Conservation (phyloP, 2,113 vertebrate species). For the Piprites chloris region DNA sequence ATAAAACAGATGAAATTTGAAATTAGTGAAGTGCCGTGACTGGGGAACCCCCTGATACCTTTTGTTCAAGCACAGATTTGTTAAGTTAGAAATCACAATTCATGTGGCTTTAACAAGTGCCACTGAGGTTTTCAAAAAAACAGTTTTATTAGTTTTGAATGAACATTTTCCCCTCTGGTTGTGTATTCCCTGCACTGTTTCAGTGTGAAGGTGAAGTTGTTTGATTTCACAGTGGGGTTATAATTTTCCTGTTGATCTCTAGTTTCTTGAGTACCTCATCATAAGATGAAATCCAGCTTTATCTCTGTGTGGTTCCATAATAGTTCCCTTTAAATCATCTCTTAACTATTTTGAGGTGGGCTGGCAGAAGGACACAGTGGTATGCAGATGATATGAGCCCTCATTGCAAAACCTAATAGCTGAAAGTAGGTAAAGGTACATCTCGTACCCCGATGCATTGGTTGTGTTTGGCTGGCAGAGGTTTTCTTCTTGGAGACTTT, state of each 20-base stretch:
- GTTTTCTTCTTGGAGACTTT: not conserved
- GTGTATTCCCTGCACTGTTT: not conserved
- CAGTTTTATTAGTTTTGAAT: not conserved
- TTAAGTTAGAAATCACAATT: not conserved
- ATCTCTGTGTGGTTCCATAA: not conserved
- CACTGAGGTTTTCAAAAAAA: not conserved
- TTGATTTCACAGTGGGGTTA: not conserved
- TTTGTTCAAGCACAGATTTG: not conserved
- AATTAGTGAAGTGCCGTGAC: not conserved
- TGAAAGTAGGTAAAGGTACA: not conserved
- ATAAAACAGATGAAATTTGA: not conserved
- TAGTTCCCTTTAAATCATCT: not conserved
- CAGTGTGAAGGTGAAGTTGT: not conserved
- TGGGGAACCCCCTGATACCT: not conserved
- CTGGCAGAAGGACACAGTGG: not conserved
- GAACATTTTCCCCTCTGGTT: not conserved
- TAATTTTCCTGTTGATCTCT: not conserved
- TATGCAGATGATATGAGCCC: not conserved
- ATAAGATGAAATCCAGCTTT: not conserved
- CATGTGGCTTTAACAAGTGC: not conserved
- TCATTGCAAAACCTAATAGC: not conserved
- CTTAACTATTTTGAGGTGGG: not conserved
- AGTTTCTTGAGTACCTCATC: not conserved
- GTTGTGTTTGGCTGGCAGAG: not conserved
- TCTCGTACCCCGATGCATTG: accelerated